A percentile compares a stretch with the other conserved stretches of the same genome.
Conservation (phyloP, 2,797 vertebrate species). For the Brachyrhaphis roseni region DNA sequence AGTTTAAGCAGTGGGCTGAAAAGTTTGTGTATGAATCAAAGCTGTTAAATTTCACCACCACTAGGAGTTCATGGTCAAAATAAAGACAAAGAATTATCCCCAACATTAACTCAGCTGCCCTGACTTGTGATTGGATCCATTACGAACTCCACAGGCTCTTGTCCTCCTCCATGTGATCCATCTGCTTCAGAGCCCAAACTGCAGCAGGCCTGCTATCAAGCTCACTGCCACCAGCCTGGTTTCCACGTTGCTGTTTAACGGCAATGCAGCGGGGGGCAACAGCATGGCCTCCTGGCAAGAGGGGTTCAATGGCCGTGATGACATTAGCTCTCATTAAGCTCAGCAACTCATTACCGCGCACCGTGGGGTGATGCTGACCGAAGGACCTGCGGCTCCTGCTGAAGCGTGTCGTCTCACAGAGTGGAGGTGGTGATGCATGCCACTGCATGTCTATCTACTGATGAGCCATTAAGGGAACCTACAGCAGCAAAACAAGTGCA, state of each 20-base stretch:
- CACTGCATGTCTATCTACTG: conserved; percentile 40
- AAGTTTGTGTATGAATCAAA: not conserved
- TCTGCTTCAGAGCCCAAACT: conserved; percentile 61
- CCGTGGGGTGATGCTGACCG: conserved; percentile 65
- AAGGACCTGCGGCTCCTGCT: conserved; percentile 36
- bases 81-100: conserved; percentile 55
- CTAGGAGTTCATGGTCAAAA: conserved; percentile 17
- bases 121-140: conserved; percentile 36
- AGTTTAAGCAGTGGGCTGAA: not conserved
- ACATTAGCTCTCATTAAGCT: conserved; percentile 61
- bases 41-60: not conserved
- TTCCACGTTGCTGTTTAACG: conserved; percentile 63
- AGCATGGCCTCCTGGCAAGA: conserved; percentile 55
- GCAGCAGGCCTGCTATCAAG: conserved; percentile 51
- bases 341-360: conserved; percentile 68
- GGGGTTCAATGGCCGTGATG: conserved; percentile 47
- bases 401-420: conserved; percentile 38
- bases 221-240: conserved; percentile 58
- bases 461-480: conserved; percentile 60
- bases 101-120: conserved; percentile 44
- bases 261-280: conserved; percentile 54
- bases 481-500: conserved; percentile 42
- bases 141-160: conserved; percentile 49
- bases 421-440: conserved; percentile 42
- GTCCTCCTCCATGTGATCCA: conserved; percentile 59